These are phyloP conservation scores for Callospermophilus lateralis DNA, from an alignment of 2,113 vertebrate genomes.

Conservation along the genomic window DNA sequence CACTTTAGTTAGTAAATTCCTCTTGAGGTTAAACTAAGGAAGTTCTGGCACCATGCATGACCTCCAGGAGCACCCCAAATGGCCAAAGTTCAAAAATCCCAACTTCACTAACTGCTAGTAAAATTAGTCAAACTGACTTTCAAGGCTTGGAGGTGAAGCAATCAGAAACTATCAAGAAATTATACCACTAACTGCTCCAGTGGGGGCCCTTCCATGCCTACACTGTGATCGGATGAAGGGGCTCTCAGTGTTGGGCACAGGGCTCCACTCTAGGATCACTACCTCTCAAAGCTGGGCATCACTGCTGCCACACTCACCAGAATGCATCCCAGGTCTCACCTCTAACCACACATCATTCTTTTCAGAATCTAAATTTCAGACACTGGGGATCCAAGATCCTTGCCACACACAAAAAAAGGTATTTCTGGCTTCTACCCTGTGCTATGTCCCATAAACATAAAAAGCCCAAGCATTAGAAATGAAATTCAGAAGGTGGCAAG, in stretches of 20 bases:
- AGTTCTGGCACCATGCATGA: not conserved
- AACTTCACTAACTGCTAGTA: not conserved
- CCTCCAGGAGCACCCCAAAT: not conserved
- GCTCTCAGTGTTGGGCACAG: rapidly evolving
- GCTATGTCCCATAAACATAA: not conserved
- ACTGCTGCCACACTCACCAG: not conserved
- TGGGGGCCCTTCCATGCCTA: not conserved
- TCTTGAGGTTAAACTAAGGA: not conserved
- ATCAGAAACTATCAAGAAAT: not conserved
- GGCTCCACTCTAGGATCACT: not conserved
- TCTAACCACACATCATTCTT: not conserved
- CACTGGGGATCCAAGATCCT: not conserved
- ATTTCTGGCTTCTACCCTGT: not conserved
- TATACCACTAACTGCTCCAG: rapidly evolving
- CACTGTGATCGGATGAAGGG: not conserved
- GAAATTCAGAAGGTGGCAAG: not conserved
- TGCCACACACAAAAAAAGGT: not conserved
- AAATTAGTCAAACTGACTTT: not conserved
- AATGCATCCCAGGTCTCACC: not conserved
- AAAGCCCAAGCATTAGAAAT: not conserved
- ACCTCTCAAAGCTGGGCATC: not conserved
- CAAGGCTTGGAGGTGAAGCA: not conserved
- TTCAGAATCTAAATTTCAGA: not conserved
- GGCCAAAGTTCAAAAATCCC: not conserved
- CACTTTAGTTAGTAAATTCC: not conserved